Percentiles rank a stretch among this genome's conserved stretches.
Evolutionary conservation across 2,113 vertebrate species (phyloP).

Genomic region (Prionailurus viverrinus): DNA sequence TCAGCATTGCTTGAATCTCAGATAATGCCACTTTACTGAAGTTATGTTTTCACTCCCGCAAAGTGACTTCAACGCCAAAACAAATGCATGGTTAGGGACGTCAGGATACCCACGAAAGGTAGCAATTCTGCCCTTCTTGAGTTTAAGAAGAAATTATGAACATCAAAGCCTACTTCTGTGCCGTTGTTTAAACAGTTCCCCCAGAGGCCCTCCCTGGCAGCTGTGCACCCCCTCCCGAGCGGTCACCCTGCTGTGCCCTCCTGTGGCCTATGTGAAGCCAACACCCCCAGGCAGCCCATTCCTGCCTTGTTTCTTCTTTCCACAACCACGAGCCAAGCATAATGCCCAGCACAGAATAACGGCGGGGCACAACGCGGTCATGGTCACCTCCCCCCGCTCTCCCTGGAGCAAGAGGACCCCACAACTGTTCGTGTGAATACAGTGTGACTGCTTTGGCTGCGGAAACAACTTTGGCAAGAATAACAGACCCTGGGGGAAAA

Average conservation of each 20-base stretch:
- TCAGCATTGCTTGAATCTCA: background rate
- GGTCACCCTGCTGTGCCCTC: too few relatives aligned
- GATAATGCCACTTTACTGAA: background rate
- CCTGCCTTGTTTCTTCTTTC: too few relatives aligned
- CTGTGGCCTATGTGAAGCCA: fast-evolving
- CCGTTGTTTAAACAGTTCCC: background rate
- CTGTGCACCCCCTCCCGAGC: too few relatives aligned
- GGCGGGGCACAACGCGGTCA: background rate
- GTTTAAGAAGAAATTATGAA: background rate
- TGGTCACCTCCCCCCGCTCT: fast-evolving
- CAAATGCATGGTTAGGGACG: background rate
- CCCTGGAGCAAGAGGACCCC: background rate
- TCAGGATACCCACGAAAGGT: background rate
- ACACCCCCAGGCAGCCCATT: background rate
- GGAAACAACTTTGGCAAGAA: background rate
- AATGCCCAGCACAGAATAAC: fast-evolving
- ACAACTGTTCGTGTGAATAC: fast-evolving
- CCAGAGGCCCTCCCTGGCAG: background rate
- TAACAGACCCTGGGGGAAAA: background rate
- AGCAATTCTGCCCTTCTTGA: background rate
- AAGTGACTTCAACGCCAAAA: background rate
- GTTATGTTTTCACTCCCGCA: background rate
- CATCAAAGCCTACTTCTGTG: background rate
- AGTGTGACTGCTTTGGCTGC: background rate
- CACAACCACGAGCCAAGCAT: background rate